A percentile compares a stretch with the other conserved stretches of the same genome.
phyloP scores from a whole-genome alignment of 2,888 invertebrate genomes.

The Tridacna crocea region DNA sequence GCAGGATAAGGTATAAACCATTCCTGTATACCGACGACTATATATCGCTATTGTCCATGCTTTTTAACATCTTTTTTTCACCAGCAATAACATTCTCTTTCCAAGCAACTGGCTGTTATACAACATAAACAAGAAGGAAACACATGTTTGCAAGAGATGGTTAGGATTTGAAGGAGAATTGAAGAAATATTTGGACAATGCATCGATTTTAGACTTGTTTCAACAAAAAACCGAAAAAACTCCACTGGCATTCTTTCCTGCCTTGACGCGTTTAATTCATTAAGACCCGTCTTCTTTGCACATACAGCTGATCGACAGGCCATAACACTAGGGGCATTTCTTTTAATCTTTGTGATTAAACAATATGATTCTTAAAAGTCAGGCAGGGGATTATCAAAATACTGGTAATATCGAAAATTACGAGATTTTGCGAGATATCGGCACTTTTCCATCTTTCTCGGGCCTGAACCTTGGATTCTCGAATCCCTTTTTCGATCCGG shows the following conservation, averaged over 20 bases:
- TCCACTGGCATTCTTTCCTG: background rate
- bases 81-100: no score
- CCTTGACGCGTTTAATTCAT: conserved; percentile 32
- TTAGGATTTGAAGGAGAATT: no score
- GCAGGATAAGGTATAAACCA: no score
- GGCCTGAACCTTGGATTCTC: conserved; percentile 33
- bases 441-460: conserved; percentile 49
- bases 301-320: conserved; percentile 40
- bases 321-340: conserved; percentile 37
- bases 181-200: no score
- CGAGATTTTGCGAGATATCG: conserved; percentile 41
- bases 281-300: conserved; percentile 21
- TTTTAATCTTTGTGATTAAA: conserved; percentile 36
- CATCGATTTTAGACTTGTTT: no score
- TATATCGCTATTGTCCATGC: no score
- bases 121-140: no score
- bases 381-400: conserved; percentile 35
- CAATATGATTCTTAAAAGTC: conserved; percentile 51
- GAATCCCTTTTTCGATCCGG: conserved; percentile 44
- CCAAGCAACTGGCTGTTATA: no score
- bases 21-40: no score
- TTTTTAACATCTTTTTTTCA: no score
- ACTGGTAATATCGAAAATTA: conserved; percentile 58
- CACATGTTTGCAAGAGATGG: no score
- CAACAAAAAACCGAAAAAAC: no score